These are phyloP conservation scores for Petrophora chlorosata DNA, from an alignment of 2,888 invertebrate genomes.

Conservation along the genomic window DNA sequence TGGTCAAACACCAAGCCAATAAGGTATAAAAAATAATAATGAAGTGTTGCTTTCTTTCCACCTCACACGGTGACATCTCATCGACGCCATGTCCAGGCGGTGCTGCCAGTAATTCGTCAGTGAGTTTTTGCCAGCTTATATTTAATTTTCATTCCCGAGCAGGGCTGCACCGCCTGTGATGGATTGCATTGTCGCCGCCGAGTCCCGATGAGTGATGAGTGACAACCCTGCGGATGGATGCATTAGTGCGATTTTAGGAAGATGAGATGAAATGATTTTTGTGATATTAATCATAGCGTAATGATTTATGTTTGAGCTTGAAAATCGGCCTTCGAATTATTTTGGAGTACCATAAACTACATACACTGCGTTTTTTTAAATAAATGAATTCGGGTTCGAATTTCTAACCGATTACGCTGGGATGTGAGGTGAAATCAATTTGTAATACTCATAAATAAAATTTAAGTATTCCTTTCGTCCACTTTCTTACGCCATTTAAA, in stretches of 20 bases:
- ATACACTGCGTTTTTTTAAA: no score
- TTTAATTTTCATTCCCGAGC: conserved; percentile 20
- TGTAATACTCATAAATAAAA: no score
- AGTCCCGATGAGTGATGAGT: conserved; percentile 22
- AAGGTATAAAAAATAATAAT: no score
- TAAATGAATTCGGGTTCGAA: no score
- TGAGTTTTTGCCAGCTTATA: conserved; percentile 14
- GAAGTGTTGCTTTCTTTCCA: no score
- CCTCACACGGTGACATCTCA: neutral
- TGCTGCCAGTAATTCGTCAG: conserved; percentile 19
- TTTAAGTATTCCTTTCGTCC: no score
- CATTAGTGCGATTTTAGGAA: conserved; percentile 10
- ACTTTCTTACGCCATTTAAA: no score
- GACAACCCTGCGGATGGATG: conserved; percentile 16
- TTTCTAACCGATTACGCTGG: no score
- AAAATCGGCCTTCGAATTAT: no score
- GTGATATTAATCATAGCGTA: neutral
- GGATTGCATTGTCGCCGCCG: conserved; percentile 23
- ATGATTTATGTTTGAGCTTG: neutral
- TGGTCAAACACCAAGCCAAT: no score
- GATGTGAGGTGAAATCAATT: no score
- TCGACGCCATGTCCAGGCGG: conserved; percentile 4
- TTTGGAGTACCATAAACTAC: no score
- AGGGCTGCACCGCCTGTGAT: conserved; percentile 21
- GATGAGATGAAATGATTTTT: neutral